Base-by-base conservation (phyloP, 2,797 vertebrate genomes). In the Ctenochaetus hawaiiensis region DNA sequence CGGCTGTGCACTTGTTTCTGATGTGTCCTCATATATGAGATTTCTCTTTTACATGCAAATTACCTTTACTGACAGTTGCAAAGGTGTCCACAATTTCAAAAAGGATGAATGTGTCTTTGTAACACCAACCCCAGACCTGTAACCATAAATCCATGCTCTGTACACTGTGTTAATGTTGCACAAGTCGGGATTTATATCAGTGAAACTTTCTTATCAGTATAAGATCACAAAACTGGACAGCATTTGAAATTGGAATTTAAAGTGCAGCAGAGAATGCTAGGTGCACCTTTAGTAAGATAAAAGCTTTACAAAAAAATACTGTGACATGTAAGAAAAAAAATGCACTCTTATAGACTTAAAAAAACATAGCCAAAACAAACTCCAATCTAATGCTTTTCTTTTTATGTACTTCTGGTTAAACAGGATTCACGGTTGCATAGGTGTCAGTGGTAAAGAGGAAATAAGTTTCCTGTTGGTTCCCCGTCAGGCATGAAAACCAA, bases 371-470 rank as follows among this genome's bases (percentile, higher is more conserved):
- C 1, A 11, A 45, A 56, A 37, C 51, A 37, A 14, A 30, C 8
- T 2, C 16, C 6, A 54, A 53, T 18, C 18, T 8, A 2, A 39
- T 26, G 3, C 52, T 1, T 34, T 18, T 53, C 34, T 1, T 10
- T 12, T 13, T 59, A 3, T 5, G 13, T 13, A 2, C 13, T 20
- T 72, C 39, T 64, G 6, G 9, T 14, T n/a, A 54, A 75, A 67
- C 73, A 72, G 71, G 70, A 83, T 70, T 71, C 9, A 43, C 0
- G 11, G 10, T 41, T 17, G 7, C 53, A 16, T 2, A n/a, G 34
- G 44, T 72, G 63, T 54, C 11, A 14, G 37, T 47, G 20, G 0
- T 57, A 57, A 22, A 73, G 51, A 86, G 79, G 79, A 82, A 82
- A 71, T 59, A 69, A 2, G 47, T 48, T 81, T 77, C 72, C 78